Base-by-base conservation (phyloP, 2,113 vertebrate species). In the Phocoena sinus region DNA sequence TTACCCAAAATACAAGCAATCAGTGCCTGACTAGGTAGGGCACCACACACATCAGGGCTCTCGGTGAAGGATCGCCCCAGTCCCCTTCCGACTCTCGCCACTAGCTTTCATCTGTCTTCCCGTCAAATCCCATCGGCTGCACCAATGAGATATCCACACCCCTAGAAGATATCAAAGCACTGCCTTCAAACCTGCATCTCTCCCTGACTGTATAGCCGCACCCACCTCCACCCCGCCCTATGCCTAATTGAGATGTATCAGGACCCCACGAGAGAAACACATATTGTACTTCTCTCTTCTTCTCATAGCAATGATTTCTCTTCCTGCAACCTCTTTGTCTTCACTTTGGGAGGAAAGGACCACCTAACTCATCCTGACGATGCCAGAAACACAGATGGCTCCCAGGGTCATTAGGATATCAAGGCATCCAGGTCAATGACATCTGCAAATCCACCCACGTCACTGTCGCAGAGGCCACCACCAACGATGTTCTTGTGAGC, bases 11-110 rank as follows among this genome's bases (percentile, higher is more conserved):
- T 36, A 6, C 9, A n/a, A 36, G 47, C 18, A 12, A 26, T n/a
- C 62, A 13, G 28, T 6, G 25, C 36, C 28, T 12, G 21, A n/a
- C 14, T 8, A 6, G 21, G 13, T 6, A 91, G 13, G 77, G 6
- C 21, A 58, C 21, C 31, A 3, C 47, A 67, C 18, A 44, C 28
- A 41, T 13, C 3, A 17, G 10, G 36, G 33, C 23, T 36, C 26
- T 58, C 2, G 1, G 62, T 23, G 31, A 20, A n/a, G 31, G 3
- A 50, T 3, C 8, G 26, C 3, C 4, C 56, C 8, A 4, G 20
- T 21, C 6, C 33, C 44, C 3, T 21, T 41, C 21, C 21, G 1
- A 26, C 25, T 11, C 8, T n/a, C 12, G 2, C 3, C 8, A 3
- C 8, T 15, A 73, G 9, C 9, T 82, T 60, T 47, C 17, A 47